phyloP scores from a whole-genome alignment of 2,113 vertebrate genomes.

The Danionella cerebrum region DNA sequence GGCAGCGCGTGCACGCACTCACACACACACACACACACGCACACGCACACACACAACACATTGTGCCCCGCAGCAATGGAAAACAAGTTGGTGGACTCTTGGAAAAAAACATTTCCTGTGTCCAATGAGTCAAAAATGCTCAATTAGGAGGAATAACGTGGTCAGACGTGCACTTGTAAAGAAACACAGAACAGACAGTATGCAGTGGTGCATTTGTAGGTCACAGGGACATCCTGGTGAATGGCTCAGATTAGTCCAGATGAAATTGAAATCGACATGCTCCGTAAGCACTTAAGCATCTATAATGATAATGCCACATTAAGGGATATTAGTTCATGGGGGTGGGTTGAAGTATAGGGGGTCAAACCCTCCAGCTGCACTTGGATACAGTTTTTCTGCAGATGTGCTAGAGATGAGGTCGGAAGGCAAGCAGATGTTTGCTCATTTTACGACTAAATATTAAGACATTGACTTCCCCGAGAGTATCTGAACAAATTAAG shows the following conservation, averaged over 20 bases:
- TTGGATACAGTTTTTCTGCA: slow-evolving; percentile 16
- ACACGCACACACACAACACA: background rate
- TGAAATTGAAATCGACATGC: slow-evolving; percentile 34
- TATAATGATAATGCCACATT: slow-evolving; percentile 34
- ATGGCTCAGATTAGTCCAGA: slow-evolving; percentile 34
- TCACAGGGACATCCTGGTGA: background rate
- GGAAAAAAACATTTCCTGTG: slow-evolving; percentile 24
- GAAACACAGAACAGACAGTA: background rate
- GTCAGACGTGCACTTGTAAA: background rate
- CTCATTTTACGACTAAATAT: background rate
- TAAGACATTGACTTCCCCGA: too few species aligned
- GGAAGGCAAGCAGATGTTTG: background rate
- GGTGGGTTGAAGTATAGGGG: slow-evolving; percentile 16
- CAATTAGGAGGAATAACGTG: too few species aligned
- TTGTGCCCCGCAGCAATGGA: slow-evolving; percentile 18
- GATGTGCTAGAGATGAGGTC: background rate
- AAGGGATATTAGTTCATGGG: slow-evolving; percentile 41
- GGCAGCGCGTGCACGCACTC: background rate
- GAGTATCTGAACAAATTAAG: too few species aligned
- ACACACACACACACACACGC: background rate
- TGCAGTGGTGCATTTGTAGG: background rate
- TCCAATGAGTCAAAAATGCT: background rate
- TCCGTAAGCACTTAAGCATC: slow-evolving; percentile 30
- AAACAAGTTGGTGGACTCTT: slow-evolving; percentile 19
- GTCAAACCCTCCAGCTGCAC: slow-evolving; percentile 37